phyloP scores from a whole-genome alignment of 2,113 vertebrate genomes.

The Colaptes auratus region DNA sequence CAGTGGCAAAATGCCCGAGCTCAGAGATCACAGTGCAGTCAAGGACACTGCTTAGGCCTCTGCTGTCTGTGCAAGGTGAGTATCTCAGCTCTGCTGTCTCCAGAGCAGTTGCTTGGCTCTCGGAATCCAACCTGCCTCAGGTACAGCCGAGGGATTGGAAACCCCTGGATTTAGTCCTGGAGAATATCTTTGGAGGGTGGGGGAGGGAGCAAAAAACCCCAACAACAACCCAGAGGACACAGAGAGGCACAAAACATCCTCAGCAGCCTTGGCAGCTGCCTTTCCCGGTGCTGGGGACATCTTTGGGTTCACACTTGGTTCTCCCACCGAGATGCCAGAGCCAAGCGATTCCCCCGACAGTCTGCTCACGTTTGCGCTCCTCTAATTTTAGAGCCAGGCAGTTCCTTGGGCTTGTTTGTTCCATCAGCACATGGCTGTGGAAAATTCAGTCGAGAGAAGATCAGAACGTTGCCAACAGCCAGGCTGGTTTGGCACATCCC shows the following conservation, averaged over 20 bases:
- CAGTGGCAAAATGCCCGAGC: neutral
- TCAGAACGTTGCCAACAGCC: neutral
- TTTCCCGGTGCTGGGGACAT: neutral
- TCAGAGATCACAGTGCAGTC: neutral
- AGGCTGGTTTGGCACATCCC: neutral
- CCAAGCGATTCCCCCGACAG: neutral
- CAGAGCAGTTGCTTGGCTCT: neutral
- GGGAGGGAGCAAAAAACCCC: neutral
- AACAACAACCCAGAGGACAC: neutral
- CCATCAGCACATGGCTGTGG: neutral
- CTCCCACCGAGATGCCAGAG: neutral
- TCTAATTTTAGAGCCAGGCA: neutral
- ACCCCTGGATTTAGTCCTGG: neutral
- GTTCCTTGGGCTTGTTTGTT: constrained; percentile 5
- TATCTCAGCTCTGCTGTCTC: neutral
- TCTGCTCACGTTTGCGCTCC: neutral
- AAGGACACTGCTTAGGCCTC: neutral
- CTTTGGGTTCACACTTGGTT: neutral
- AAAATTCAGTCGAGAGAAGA: neutral
- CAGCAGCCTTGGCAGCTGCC: neutral
- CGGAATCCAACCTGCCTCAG: neutral
- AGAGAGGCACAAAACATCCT: neutral
- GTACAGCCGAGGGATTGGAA: neutral
- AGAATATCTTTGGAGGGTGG: neutral
- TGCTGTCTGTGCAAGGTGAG: neutral